Evolutionary conservation across 2,888 invertebrate genomes (phyloP).

Genomic region (Steinernema scapterisci): DNA sequence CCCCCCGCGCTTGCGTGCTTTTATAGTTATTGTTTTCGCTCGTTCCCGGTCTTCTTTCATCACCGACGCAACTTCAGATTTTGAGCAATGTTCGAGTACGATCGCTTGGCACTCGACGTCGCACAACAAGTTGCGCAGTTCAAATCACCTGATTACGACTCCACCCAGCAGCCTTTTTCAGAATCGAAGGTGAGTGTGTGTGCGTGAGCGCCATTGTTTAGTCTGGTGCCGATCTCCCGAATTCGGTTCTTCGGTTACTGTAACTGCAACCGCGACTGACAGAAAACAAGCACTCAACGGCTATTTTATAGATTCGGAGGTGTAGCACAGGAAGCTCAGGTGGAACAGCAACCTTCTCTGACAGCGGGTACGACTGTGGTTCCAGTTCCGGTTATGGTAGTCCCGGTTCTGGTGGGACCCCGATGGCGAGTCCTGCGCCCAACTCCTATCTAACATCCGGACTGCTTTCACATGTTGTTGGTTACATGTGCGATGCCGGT

Average conservation of each 20-base stretch:
- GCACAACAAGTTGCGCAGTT: constrained; percentile 44
- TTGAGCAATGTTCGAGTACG: constrained; percentile 63
- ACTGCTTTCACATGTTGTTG: constrained; percentile 16
- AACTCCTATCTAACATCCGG: constrained; percentile 28
- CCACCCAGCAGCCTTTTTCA: background rate
- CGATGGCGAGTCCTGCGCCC: constrained; percentile 55
- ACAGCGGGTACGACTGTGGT: constrained; percentile 49
- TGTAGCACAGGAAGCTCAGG: constrained; percentile 12
- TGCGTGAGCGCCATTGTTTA: background rate
- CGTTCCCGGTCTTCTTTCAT: no score
- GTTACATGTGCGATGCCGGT: constrained; percentile 21
- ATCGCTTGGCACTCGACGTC: constrained; percentile 62
- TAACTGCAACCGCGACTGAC: no score
- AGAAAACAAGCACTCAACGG: no score
- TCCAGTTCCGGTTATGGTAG: constrained; percentile 64
- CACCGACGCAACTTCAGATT: background rate
- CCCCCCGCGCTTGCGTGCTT: background rate
- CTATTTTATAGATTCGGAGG: constrained; percentile 7
- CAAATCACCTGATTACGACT: constrained; percentile 14
- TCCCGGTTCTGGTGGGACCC: constrained; percentile 59
- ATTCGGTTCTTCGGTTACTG: background rate
- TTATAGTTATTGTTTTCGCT: background rate
- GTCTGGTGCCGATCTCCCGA: background rate
- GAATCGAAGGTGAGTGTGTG: background rate
- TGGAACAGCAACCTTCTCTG: background rate